Conservation (phyloP, 1,140 invertebrate species). For the Meloidogyne exigua region DNA sequence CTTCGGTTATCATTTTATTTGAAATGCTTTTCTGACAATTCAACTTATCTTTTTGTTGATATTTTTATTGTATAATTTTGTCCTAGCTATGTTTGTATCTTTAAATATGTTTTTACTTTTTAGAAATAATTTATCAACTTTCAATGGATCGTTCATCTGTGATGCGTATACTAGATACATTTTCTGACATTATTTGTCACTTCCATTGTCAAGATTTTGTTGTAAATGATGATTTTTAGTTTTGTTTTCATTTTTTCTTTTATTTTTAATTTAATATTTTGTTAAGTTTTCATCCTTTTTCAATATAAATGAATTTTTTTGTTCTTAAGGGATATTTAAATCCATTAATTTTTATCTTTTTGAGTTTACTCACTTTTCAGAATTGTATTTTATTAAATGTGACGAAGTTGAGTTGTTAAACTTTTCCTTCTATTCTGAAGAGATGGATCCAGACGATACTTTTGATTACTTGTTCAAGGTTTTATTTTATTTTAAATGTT, state of each 20-base stretch:
- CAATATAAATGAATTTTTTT: too few relatives aligned
- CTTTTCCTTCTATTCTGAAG: neutral
- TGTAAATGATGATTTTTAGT: constrained; percentile 11
- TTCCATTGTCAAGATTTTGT: constrained; percentile 41
- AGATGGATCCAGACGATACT: constrained; percentile 57
- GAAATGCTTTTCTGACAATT: too few relatives aligned
- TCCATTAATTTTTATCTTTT: too few relatives aligned
- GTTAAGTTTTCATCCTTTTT: too few relatives aligned
- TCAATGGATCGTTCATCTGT: constrained; percentile 35
- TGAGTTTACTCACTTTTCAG: too few relatives aligned
- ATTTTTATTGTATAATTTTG: too few relatives aligned
- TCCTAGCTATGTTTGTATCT: too few relatives aligned
- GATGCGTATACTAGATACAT: constrained; percentile 42
- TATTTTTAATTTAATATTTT: neutral
- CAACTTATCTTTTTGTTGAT: neutral
- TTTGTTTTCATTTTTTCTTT: too few relatives aligned
- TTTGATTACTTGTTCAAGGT: constrained; percentile 75
- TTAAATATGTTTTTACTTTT: neutral
- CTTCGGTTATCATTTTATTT: neutral
- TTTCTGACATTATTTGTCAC: constrained; percentile 29
- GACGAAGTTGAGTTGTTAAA: too few relatives aligned
- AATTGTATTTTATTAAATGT: too few relatives aligned
- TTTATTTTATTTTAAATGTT: constrained; percentile 76
- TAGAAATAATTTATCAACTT: neutral
- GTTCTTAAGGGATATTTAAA: too few relatives aligned